Percentiles rank a stretch among this genome's conserved stretches.
Conservation (phyloP, 2,888 invertebrate species). For the Melieria crassipennis region DNA sequence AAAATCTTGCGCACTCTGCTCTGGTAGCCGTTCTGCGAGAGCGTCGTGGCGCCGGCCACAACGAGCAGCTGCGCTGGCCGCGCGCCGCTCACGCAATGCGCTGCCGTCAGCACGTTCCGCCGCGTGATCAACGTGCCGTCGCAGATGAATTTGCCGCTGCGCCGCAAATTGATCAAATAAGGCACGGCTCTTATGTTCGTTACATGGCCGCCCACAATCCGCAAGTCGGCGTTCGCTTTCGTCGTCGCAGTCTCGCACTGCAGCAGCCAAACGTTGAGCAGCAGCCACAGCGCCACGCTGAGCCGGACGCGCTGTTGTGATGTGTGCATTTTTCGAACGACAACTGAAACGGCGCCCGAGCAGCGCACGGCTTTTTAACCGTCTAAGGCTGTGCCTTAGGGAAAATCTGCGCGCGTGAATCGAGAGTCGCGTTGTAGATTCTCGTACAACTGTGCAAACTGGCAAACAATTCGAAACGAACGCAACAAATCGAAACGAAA, state of each 20-base stretch:
- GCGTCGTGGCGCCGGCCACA: conserved; percentile 31
- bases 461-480: neutral
- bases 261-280: neutral
- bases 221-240: neutral
- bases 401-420: neutral
- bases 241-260: neutral
- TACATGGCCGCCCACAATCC: conserved; percentile 35
- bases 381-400: neutral
- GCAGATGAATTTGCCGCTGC: conserved; percentile 36
- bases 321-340: neutral
- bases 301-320: neutral
- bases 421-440: neutral
- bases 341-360: neutral
- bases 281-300: neutral
- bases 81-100: conserved; percentile 31
- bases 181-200: conserved; percentile 17
- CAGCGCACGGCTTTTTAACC: neutral
- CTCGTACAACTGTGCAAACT: conserved; percentile 2
- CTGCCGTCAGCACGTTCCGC: conserved; percentile 27
- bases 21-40: conserved; percentile 19
- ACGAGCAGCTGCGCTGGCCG: conserved; percentile 8
- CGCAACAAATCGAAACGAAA: neutral
- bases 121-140: conserved; percentile 43
- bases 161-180: conserved; percentile 40
- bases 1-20: conserved; percentile 9